Evolutionary conservation across 2,113 vertebrate genomes (phyloP).

Genomic region (Ondatra zibethicus): DNA sequence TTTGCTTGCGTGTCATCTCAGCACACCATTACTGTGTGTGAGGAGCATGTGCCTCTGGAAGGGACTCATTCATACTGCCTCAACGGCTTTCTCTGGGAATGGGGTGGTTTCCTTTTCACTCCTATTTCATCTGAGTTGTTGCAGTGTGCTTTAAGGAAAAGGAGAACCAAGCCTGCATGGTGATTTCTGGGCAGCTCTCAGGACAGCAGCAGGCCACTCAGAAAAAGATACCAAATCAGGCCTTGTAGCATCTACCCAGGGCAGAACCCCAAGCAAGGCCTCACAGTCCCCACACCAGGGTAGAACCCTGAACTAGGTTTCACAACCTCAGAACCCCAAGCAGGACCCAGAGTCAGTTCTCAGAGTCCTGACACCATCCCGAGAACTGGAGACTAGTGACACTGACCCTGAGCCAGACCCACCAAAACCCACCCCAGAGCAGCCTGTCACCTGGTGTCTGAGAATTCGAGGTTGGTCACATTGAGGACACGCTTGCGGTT

Average conservation of each 20-base stretch:
- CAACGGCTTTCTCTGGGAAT: neutral
- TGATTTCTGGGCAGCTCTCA: neutral
- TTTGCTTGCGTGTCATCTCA: neutral
- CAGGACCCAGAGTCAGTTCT: neutral
- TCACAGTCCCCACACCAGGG: neutral
- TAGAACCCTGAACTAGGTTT: neutral
- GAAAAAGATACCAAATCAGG: neutral
- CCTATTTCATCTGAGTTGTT: neutral
- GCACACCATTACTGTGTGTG: neutral
- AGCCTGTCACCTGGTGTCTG: constrained; percentile 91
- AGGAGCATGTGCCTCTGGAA: neutral
- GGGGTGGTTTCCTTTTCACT: neutral
- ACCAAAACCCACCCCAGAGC: neutral
- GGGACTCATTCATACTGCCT: neutral
- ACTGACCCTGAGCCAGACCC: neutral
- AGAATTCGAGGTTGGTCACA: constrained; percentile 97
- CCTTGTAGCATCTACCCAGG: neutral
- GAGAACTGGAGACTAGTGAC: no score
- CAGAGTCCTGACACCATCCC: neutral
- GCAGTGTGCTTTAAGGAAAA: neutral
- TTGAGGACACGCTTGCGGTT: constrained; percentile 98
- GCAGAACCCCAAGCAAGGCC: neutral
- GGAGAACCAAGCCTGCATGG: neutral
- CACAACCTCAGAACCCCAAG: neutral
- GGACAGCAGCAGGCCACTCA: neutral